phyloP scores from a whole-genome alignment of 92 coral and sea anemone species.

The Epizoanthus fatuus region DNA sequence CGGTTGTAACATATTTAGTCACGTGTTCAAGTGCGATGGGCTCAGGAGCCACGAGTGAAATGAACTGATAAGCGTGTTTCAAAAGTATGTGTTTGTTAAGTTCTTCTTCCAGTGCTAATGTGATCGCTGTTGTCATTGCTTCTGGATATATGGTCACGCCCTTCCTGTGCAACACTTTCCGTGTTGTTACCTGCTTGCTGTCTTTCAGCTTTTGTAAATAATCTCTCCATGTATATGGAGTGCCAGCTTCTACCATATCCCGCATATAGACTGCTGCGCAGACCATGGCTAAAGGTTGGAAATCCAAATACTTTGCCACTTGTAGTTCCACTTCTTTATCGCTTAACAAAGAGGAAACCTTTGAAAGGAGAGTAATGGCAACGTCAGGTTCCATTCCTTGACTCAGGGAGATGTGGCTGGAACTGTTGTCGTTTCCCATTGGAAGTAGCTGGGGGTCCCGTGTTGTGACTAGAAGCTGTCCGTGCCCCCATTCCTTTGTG shows the following conservation, averaged over 20 bases:
- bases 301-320: slow-evolving; percentile 58
- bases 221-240: slow-evolving; percentile 31
- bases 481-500: slow-evolving; percentile 25
- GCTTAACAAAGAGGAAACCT: slow-evolving; percentile 33
- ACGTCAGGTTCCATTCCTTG: slow-evolving; percentile 59
- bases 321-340: slow-evolving; percentile 30
- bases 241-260: not conserved
- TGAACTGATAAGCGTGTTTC: slow-evolving; percentile 22
- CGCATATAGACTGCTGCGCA: slow-evolving; percentile 60
- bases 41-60: slow-evolving; percentile 36
- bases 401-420: slow-evolving; percentile 39
- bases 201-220: slow-evolving; percentile 31
- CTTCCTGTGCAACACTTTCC: slow-evolving; percentile 10
- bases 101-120: slow-evolving; percentile 41
- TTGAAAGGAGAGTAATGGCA: slow-evolving; percentile 50
- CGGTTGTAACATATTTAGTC: slow-evolving; percentile 26
- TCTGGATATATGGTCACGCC: slow-evolving; percentile 18
- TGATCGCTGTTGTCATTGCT: slow-evolving; percentile 28
- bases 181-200: slow-evolving; percentile 34
- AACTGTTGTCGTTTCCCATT: slow-evolving; percentile 9
- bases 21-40: slow-evolving; percentile 31
- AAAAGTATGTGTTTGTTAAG: slow-evolving; percentile 1
- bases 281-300: slow-evolving; percentile 69
- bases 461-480: slow-evolving; percentile 49
- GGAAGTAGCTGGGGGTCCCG: slow-evolving; percentile 20